phyloP scores from a whole-genome alignment of 2,888 invertebrate species.

The Escarpia spicata region DNA sequence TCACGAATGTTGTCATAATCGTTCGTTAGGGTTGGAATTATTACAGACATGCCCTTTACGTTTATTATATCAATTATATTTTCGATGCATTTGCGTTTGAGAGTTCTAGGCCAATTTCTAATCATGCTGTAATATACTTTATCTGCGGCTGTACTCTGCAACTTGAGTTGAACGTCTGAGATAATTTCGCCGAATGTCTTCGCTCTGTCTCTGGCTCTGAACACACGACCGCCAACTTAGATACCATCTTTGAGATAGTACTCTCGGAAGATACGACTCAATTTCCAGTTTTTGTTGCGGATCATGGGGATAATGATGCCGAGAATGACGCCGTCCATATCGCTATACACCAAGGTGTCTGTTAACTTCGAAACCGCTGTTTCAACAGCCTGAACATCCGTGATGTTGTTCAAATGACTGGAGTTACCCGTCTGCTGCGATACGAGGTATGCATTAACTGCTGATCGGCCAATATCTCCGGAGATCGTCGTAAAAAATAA shows the following conservation, averaged over 20 bases:
- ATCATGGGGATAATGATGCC: background rate
- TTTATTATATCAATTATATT: too few species aligned
- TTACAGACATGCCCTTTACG: too few species aligned
- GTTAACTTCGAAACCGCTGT: background rate
- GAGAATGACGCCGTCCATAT: background rate
- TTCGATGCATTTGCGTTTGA: too few species aligned
- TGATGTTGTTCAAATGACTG: too few species aligned
- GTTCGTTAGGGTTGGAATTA: too few species aligned
- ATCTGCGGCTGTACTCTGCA: background rate
- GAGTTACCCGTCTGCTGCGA: too few species aligned
- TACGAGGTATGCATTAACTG: too few species aligned
- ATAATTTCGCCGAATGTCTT: background rate
- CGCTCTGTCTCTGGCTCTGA: background rate
- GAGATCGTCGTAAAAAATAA: background rate
- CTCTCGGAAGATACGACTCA: background rate
- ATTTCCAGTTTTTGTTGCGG: background rate
- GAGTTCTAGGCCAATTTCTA: too few species aligned
- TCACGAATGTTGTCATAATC: too few species aligned
- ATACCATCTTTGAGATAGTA: background rate
- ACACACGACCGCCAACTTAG: background rate
- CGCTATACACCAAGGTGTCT: background rate
- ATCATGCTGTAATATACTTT: background rate
- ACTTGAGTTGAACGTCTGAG: background rate
- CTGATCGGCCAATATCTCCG: background rate
- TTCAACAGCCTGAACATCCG: too few species aligned